Evolutionary conservation across 1,140 invertebrate genomes (phyloP).

Genomic region (Aphaenogaster ashmeadi): DNA sequence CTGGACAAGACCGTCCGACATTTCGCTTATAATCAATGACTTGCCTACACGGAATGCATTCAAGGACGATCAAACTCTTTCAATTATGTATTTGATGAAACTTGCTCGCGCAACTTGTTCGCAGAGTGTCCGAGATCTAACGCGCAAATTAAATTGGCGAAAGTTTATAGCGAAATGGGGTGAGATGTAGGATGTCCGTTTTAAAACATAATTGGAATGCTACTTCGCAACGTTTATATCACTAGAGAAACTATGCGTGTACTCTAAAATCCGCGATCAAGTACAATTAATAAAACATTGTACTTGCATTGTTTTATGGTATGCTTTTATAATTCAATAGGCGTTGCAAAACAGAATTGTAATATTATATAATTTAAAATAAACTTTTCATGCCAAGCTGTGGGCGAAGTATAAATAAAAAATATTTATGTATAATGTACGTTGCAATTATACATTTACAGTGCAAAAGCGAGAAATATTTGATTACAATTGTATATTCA

Average conservation of each 20-base stretch:
- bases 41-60: constrained; percentile 42
- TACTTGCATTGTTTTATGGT: neutral
- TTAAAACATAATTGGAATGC: constrained; percentile 2
- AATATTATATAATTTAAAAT: neutral
- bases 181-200: neutral
- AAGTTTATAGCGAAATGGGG: constrained; percentile 2
- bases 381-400: neutral
- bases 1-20: constrained; percentile 37
- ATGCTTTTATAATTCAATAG: constrained; percentile 20
- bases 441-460: neutral
- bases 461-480: neutral
- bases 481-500: neutral
- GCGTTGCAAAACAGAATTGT: neutral
- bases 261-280: neutral
- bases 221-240: constrained; percentile 6
- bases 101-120: neutral
- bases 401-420: neutral
- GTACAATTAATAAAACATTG: constrained; percentile 15
- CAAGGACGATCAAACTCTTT: constrained; percentile 62
- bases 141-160: constrained; percentile 33
- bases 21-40: constrained; percentile 57
- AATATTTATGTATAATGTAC: neutral
- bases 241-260: neutral
- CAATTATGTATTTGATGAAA: constrained; percentile 60
- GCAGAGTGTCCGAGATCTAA: constrained; percentile 2